Evolutionary conservation across 2,113 vertebrate genomes (phyloP).

Genomic region (Festucalex cinctus): DNA sequence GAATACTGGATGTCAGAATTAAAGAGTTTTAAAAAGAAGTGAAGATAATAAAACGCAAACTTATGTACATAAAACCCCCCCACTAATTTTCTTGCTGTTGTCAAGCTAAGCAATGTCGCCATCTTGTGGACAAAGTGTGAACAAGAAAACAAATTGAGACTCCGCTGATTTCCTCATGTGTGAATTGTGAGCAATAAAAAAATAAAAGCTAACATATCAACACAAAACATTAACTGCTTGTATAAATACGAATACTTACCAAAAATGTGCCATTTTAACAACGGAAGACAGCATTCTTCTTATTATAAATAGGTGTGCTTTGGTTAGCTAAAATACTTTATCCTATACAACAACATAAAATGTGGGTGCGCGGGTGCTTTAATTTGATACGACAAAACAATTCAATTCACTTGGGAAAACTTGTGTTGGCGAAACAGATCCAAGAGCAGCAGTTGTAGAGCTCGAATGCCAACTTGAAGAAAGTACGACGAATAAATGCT

Average conservation of each 20-base stretch:
- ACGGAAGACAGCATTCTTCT: too few relatives aligned
- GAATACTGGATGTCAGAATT: background rate
- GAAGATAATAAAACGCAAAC: background rate
- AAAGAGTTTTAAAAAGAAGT: background rate
- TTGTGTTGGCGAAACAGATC: too few relatives aligned
- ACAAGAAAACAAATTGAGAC: background rate
- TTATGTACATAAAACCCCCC: background rate
- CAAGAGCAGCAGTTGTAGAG: too few relatives aligned
- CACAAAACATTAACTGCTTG: background rate
- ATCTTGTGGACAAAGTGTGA: constrained; percentile 11
- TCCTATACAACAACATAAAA: constrained; percentile 25
- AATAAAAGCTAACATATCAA: background rate
- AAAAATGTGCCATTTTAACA: too few relatives aligned
- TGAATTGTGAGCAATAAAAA: too few relatives aligned
- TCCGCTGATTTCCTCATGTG: too few relatives aligned
- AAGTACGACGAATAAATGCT: background rate
- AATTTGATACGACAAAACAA: too few relatives aligned
- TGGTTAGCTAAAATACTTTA: background rate
- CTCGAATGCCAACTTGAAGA: too few relatives aligned
- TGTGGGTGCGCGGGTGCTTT: too few relatives aligned
- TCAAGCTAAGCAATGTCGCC: constrained; percentile 26
- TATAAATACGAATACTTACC: background rate
- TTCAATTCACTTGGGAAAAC: too few relatives aligned
- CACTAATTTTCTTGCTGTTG: background rate
- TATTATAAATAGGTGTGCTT: too few relatives aligned